Percentiles rank a stretch among this genome's conserved stretches.
Evolutionary conservation across 2,888 invertebrate genomes (phyloP).

Genomic region (Coenonympha glycerion): DNA sequence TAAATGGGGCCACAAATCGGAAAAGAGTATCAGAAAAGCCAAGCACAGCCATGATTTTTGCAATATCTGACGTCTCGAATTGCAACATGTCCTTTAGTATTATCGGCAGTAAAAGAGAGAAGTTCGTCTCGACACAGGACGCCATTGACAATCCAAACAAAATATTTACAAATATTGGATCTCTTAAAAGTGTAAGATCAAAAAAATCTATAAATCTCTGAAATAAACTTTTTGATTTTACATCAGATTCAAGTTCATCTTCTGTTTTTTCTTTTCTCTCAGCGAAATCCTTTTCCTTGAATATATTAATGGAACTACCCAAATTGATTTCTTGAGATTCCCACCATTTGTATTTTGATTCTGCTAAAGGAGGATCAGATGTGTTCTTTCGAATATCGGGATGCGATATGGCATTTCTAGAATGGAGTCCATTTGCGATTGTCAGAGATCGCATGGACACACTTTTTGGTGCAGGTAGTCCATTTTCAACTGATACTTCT

Average conservation of each 20-base stretch:
- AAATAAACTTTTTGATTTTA: slow-evolving; percentile 39
- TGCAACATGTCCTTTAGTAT: slow-evolving; percentile 79
- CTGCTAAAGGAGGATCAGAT: slow-evolving; percentile 41
- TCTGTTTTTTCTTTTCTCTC: slow-evolving; percentile 31
- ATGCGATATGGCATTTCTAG: slow-evolving; percentile 60
- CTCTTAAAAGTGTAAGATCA: slow-evolving; percentile 79
- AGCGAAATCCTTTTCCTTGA: slow-evolving; percentile 51
- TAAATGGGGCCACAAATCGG: slow-evolving; percentile 78
- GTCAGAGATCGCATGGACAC: slow-evolving; percentile 58
- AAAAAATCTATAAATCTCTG: slow-evolving; percentile 71
- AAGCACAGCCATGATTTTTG: slow-evolving; percentile 78
- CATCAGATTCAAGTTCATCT: slow-evolving; percentile 35
- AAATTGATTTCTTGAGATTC: slow-evolving; percentile 76
- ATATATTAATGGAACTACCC: slow-evolving; percentile 78
- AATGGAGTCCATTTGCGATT: slow-evolving; percentile 44
- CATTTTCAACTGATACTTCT: slow-evolving; percentile 42
- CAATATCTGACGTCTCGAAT: slow-evolving; percentile 75
- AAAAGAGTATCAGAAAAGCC: slow-evolving; percentile 77
- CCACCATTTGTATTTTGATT: slow-evolving; percentile 72
- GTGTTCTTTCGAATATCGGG: slow-evolving; percentile 56
- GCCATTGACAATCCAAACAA: slow-evolving; percentile 81
- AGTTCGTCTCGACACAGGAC: slow-evolving; percentile 81
- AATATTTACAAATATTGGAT: slow-evolving; percentile 81
- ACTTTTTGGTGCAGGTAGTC: slow-evolving; percentile 47
- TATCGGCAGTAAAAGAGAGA: slow-evolving; percentile 79